Percentiles rank a stretch among this genome's conserved stretches.
Conservation (phyloP, 1,140 invertebrate genomes). For the Bombus consobrinus region DNA sequence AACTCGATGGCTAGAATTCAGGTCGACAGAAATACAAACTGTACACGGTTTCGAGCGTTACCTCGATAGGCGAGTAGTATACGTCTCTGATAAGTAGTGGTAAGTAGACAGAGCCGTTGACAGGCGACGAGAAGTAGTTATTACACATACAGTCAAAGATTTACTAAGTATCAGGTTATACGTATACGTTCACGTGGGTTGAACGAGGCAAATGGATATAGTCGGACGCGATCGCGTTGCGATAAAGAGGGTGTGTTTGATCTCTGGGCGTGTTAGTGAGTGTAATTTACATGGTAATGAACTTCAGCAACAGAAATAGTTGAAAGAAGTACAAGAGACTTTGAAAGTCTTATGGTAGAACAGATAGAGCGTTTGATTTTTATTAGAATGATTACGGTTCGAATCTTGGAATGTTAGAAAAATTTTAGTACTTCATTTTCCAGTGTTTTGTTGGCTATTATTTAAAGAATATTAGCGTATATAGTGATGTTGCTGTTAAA, state of each 20-base stretch:
- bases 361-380: neutral
- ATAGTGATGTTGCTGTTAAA: neutral
- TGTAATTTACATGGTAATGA: neutral
- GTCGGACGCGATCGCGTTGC: neutral
- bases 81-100: neutral
- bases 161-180: neutral
- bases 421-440: neutral
- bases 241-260: neutral
- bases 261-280: neutral
- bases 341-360: too few species aligned
- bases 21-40: constrained; percentile 1
- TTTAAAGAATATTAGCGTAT: too few species aligned
- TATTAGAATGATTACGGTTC: neutral
- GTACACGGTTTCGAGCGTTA: neutral
- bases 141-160: neutral
- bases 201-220: neutral
- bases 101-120: neutral
- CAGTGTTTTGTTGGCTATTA: neutral
- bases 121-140: constrained; percentile 3
- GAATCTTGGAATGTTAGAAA: neutral
- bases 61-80: neutral
- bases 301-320: neutral
- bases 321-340: neutral
- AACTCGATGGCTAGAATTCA: neutral
- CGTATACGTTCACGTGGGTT: neutral